These are phyloP conservation scores for Panthera leo DNA, from an alignment of 2,113 vertebrate species.

Conservation along the genomic window DNA sequence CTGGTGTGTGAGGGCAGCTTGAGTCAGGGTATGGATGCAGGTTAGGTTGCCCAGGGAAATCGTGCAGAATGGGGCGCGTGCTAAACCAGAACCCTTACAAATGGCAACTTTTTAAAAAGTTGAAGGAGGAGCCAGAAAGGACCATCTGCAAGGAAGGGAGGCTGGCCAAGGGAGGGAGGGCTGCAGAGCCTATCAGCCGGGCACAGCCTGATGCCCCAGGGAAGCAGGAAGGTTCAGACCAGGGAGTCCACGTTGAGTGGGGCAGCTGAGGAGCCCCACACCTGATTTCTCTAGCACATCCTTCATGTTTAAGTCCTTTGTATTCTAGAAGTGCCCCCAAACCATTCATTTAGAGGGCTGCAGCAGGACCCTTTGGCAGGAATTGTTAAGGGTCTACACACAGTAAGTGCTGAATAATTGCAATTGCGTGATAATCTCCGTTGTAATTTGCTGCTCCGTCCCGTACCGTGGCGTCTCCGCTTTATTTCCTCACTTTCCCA, in stretches of 20 bases:
- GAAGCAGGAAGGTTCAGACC: background rate
- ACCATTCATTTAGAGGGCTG: background rate
- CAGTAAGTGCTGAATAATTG: background rate
- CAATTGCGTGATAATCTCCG: background rate
- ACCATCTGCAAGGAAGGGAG: fast-evolving
- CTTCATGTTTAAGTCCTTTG: background rate
- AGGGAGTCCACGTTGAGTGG: fast-evolving
- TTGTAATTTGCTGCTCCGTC: background rate
- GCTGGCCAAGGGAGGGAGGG: background rate
- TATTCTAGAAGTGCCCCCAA: background rate
- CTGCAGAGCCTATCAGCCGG: background rate
- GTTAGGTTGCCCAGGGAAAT: background rate
- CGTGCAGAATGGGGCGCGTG: too few species aligned
- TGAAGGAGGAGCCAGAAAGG: background rate
- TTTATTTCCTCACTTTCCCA: background rate
- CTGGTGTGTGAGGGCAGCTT: background rate
- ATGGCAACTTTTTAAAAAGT: too few species aligned
- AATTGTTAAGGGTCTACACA: background rate
- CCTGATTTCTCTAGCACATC: background rate
- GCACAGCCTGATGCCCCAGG: fast-evolving
- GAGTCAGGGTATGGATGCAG: fast-evolving
- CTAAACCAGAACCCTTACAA: background rate
- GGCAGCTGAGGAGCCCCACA: background rate
- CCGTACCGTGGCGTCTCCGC: fast-evolving
- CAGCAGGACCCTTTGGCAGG: background rate